These are phyloP conservation scores for Acleris emargana DNA, from an alignment of 2,888 invertebrate genomes.

Conservation along the genomic window DNA sequence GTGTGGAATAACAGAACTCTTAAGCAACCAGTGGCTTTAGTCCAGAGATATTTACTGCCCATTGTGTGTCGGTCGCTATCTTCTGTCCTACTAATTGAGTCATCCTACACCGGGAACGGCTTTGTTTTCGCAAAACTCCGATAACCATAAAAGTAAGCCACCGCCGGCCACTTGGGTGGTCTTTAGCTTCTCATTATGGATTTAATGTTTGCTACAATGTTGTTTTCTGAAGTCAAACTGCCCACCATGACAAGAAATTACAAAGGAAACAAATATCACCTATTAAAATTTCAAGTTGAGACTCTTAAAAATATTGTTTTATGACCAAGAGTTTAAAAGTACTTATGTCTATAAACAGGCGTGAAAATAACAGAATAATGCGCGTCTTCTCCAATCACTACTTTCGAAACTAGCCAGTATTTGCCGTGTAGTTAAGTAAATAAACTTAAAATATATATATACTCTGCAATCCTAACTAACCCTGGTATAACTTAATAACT, in stretches of 20 bases:
- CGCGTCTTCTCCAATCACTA: no score
- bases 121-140: slow-evolving; percentile 76
- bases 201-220: slow-evolving; percentile 41
- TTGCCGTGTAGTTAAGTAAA: no score
- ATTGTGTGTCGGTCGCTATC: slow-evolving; percentile 68
- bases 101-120: slow-evolving; percentile 70
- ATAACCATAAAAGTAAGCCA: slow-evolving; percentile 61
- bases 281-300: slow-evolving; percentile 29
- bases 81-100: slow-evolving; percentile 76
- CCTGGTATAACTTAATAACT: not conserved
- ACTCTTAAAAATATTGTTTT: slow-evolving; percentile 33
- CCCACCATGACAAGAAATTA: slow-evolving; percentile 22
- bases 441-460: no score
- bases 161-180: slow-evolving; percentile 70
- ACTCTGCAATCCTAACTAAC: no score
- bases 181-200: slow-evolving; percentile 43
- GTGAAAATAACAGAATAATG: not conserved
- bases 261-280: slow-evolving; percentile 33
- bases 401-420: no score
- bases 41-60: slow-evolving; percentile 64
- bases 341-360: slow-evolving; percentile 38
- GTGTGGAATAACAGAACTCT: slow-evolving; percentile 17
- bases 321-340: slow-evolving; percentile 15
- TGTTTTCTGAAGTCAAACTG: slow-evolving; percentile 34
- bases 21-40: slow-evolving; percentile 41